These are phyloP conservation scores for Cryptotis parvus DNA, from an alignment of 2,113 vertebrate species.

Conservation along the genomic window DNA sequence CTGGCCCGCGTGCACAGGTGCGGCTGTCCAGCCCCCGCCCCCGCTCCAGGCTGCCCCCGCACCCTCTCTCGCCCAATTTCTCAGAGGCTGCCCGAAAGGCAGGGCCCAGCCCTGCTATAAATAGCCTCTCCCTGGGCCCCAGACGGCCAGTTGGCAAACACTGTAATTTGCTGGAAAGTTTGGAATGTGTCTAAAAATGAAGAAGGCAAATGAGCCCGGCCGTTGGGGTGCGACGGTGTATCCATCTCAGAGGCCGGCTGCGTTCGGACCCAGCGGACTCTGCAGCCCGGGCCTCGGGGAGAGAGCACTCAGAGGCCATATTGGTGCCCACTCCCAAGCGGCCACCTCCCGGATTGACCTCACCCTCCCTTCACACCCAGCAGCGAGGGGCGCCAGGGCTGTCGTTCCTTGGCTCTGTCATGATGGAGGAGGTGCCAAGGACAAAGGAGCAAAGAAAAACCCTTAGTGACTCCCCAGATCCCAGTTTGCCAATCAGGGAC, in stretches of 20 bases:
- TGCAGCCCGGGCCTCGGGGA: background rate
- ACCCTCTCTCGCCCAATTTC: constrained; percentile 67
- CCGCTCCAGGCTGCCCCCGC: background rate
- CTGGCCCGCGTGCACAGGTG: background rate
- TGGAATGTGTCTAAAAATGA: constrained; percentile 75
- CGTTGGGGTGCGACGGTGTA: background rate
- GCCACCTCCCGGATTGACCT: background rate
- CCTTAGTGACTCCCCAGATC: background rate
- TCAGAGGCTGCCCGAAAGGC: constrained; percentile 70
- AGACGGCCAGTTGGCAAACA: constrained; percentile 81
- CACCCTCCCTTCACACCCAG: constrained; percentile 27
- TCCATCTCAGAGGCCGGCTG: constrained; percentile 66
- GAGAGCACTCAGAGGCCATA: background rate
- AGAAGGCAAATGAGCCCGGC: constrained; percentile 70
- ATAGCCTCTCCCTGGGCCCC: constrained; percentile 64
- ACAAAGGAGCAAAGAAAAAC: background rate
- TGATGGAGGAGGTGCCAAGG: background rate
- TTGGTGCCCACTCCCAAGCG: background rate
- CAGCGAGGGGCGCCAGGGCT: background rate
- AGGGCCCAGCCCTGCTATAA: constrained; percentile 68
- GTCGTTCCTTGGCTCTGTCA: background rate
- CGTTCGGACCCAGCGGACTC: background rate
- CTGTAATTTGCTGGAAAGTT: constrained; percentile 81
- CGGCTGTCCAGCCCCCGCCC: background rate
- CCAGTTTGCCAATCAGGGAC: background rate